Percentiles rank a stretch among this genome's conserved stretches.
Evolutionary conservation across 1,140 invertebrate species (phyloP).

Genomic region (Drosophila ironensis): DNA sequence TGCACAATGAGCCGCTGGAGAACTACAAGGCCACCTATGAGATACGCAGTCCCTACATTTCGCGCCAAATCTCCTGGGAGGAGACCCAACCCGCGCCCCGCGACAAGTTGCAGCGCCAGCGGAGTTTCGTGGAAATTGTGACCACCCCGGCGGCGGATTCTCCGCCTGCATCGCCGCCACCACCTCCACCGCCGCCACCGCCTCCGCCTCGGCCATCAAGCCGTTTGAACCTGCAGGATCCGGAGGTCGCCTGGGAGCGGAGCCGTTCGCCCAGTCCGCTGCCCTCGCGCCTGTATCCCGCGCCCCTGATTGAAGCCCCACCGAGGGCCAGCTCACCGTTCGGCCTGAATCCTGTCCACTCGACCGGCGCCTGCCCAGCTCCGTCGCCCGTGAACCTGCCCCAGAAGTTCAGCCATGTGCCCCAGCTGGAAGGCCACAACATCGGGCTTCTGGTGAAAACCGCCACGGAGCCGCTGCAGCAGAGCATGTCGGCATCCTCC

Average conservation of each 20-base stretch:
- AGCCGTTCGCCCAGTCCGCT: constrained; percentile 60
- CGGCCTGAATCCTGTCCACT: constrained; percentile 62
- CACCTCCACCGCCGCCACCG: constrained; percentile 10
- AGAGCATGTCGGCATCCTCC: constrained; percentile 54
- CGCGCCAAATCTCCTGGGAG: constrained; percentile 75
- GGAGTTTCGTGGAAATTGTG: constrained; percentile 61
- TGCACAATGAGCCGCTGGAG: constrained; percentile 55
- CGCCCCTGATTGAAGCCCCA: constrained; percentile 66
- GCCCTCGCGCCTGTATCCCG: constrained; percentile 66
- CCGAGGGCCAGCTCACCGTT: constrained; percentile 65
- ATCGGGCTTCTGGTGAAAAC: constrained; percentile 67
- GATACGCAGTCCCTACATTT: constrained; percentile 69
- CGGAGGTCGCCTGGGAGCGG: constrained; percentile 19
- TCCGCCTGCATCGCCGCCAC: neutral
- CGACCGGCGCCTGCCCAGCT: neutral
- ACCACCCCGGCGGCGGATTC: constrained; percentile 32
- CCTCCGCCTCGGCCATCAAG: neutral
- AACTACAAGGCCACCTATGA: constrained; percentile 78
- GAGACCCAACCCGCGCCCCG: constrained; percentile 28
- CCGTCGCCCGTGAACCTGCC: constrained; percentile 12
- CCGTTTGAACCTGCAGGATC: neutral
- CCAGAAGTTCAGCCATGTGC: constrained; percentile 52
- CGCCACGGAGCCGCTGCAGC: constrained; percentile 59
- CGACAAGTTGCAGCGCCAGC: constrained; percentile 37
- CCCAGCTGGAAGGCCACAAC: constrained; percentile 74